Percentiles rank a stretch among this genome's conserved stretches.
Conservation (phyloP, 2,888 invertebrate genomes). For the Lasioglossum morio region DNA sequence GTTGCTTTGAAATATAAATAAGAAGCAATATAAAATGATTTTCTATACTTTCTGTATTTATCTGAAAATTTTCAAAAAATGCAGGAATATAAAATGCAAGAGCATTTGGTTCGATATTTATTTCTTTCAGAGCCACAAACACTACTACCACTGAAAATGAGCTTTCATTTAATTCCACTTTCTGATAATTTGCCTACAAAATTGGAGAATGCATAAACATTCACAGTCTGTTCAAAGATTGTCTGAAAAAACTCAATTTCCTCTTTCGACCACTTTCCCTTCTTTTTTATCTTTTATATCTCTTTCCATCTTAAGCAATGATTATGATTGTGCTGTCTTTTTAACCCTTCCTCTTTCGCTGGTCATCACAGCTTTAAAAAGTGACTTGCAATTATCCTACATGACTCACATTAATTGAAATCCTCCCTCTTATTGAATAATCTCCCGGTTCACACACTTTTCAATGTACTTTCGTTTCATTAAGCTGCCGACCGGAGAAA, state of each 20-base stretch:
- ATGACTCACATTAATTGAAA: background rate
- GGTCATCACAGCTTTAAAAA: background rate
- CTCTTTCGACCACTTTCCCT: background rate
- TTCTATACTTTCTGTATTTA: no score
- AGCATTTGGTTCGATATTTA: no score
- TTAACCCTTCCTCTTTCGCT: background rate
- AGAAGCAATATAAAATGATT: no score
- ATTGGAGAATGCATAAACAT: no score
- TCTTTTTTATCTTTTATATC: background rate
- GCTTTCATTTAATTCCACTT: no score
- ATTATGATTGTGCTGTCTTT: background rate
- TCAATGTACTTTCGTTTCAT: background rate
- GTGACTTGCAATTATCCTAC: slow-evolving; percentile 2
- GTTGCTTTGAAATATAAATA: no score
- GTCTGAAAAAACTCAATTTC: background rate
- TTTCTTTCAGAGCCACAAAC: no score
- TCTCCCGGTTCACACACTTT: background rate
- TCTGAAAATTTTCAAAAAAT: no score
- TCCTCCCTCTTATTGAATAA: slow-evolving; percentile 11
- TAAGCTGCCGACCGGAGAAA: background rate
- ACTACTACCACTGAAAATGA: no score
- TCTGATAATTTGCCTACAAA: no score
- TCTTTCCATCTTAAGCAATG: background rate
- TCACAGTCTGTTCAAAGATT: background rate
- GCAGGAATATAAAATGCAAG: no score